Conservation (phyloP, 2,797 vertebrate species). For the Leptoclinus maculatus region DNA sequence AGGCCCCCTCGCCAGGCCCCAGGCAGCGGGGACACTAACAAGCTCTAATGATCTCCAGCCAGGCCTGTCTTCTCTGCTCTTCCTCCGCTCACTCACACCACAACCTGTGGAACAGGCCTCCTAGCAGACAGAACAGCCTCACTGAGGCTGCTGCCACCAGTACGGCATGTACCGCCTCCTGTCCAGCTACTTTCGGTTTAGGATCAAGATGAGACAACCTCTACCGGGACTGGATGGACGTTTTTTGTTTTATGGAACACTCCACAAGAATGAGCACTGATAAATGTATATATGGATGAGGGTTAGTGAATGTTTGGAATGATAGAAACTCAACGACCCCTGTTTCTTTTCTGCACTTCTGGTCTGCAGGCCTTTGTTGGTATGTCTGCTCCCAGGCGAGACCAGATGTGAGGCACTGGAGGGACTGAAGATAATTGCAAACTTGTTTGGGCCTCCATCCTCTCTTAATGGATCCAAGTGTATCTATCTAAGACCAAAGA, state of each 20-base stretch:
- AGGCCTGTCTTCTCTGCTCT: conserved; percentile 73
- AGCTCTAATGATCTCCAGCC: conserved; percentile 79
- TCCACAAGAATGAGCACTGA: conserved; percentile 18
- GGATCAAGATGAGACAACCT: conserved; percentile 35
- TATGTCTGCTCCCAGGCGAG: conserved; percentile 76
- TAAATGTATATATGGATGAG: conserved; percentile 27
- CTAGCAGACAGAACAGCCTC: conserved; percentile 23
- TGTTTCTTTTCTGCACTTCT: conserved; percentile 62
- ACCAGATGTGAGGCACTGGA: conserved; percentile 84
- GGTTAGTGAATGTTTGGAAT: conserved; percentile 40
- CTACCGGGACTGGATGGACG: neutral
- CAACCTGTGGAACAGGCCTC: conserved; percentile 50
- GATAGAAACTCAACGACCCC: conserved; percentile 33
- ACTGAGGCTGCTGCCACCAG: conserved; percentile 37
- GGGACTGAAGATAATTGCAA: conserved; percentile 87
- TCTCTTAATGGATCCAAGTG: conserved; percentile 84
- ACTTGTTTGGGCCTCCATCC: conserved; percentile 83
- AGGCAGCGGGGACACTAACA: conserved; percentile 74
- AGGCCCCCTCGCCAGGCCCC: conserved; percentile 61
- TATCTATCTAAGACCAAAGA: conserved; percentile 75
- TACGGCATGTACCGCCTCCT: conserved; percentile 4
- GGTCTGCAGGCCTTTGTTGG: conserved; percentile 80
- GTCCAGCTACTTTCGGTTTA: conserved; percentile 41
- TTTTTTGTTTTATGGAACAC: neutral
- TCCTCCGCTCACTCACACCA: conserved; percentile 59